phyloP scores from a whole-genome alignment of 1,140 invertebrate genomes.

The Muscidifurax raptorellus region DNA sequence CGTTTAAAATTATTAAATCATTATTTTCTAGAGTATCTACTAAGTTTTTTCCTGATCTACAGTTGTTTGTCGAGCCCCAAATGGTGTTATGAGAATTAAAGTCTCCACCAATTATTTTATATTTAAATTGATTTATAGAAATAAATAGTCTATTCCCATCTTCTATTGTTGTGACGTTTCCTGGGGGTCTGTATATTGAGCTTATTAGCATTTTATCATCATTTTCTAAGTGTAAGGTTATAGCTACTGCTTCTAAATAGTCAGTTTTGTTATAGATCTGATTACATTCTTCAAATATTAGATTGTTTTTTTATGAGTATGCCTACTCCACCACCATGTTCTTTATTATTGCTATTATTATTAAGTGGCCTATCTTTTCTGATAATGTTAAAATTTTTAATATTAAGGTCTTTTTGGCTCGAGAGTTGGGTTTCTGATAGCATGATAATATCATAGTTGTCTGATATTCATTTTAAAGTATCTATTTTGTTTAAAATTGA shows the following conservation, averaged over 20 bases:
- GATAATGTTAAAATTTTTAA: background rate
- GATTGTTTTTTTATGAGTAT: background rate
- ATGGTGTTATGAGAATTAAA: too few relatives aligned
- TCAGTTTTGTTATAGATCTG: background rate
- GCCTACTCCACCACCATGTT: background rate
- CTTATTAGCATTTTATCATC: background rate
- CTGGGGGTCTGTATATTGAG: background rate
- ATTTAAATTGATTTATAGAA: background rate
- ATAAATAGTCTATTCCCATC: background rate
- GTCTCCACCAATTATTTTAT: too few relatives aligned
- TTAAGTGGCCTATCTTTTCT: background rate
- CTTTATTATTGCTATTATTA: background rate
- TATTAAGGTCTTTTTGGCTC: background rate
- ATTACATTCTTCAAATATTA: background rate
- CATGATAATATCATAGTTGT: background rate
- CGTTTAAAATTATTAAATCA: too few relatives aligned
- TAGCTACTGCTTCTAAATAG: background rate
- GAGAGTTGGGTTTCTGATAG: background rate
- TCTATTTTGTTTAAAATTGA: background rate
- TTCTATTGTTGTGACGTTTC: background rate
- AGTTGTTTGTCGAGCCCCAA: too few relatives aligned
- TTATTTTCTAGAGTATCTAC: too few relatives aligned
- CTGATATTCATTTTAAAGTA: background rate
- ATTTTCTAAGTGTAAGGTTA: background rate
- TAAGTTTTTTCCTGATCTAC: too few relatives aligned